Percentiles rank a stretch among this genome's conserved stretches.
phyloP scores from a whole-genome alignment of 2,797 vertebrate species.

The Enteromius treurensis region DNA sequence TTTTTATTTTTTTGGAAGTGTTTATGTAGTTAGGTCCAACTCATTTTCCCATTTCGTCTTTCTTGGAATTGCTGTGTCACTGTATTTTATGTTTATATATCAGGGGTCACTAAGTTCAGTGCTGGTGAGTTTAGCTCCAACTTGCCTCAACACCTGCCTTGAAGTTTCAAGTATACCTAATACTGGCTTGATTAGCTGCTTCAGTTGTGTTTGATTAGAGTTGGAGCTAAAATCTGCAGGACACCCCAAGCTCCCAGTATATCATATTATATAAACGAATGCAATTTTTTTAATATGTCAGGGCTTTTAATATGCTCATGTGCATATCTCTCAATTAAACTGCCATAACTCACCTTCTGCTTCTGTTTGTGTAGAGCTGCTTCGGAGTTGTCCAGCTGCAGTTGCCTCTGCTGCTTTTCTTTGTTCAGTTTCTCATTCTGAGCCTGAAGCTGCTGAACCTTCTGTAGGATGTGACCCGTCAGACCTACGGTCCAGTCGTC shows the following conservation, averaged over 20 bases:
- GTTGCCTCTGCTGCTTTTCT: conserved; percentile 82
- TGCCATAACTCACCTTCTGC: conserved; percentile 47
- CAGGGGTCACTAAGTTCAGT: too few species aligned
- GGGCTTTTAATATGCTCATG: not conserved
- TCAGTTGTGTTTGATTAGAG: too few species aligned
- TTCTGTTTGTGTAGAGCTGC: conserved; percentile 78
- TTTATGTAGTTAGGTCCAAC: not conserved
- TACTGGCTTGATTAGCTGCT: too few species aligned
- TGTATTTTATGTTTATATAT: not conserved
- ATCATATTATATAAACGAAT: too few species aligned
- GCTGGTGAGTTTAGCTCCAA: too few species aligned
- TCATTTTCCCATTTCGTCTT: not conserved
- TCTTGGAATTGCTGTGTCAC: not conserved
- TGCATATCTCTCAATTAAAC: not conserved
- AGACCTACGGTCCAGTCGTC: conserved; percentile 85
- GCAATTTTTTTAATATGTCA: not conserved
- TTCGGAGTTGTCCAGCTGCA: conserved; percentile 81
- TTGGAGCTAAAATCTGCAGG: too few species aligned
- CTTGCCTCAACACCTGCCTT: too few species aligned
- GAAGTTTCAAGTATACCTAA: too few species aligned
- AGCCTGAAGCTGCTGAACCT: conserved; percentile 79
- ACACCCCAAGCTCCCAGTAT: not conserved
- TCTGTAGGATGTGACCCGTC: conserved; percentile 75
- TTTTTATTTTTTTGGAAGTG: not conserved
- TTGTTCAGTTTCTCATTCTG: conserved; percentile 77